Evolutionary conservation across 2,797 vertebrate species (phyloP), one percentile per base, ranked within the genome.

Genomic region (Phrynocephalus vlangalii): DNA sequence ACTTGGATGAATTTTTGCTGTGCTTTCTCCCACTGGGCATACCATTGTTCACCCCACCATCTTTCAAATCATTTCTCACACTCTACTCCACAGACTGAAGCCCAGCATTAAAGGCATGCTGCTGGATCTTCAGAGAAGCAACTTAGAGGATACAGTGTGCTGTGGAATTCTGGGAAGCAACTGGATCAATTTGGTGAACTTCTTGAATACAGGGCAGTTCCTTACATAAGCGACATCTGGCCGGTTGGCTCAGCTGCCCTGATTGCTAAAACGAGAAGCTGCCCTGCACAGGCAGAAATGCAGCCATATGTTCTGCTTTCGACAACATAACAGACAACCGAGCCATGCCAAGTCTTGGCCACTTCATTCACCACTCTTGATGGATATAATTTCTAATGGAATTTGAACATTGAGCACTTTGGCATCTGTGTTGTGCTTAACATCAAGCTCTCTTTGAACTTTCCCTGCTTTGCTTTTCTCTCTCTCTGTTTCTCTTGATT

Each of bases 401-500:
- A 48, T 28, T 89, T 90, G 60, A 86, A 75, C 5, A 56, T 82
- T 88, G 82, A 91, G 1, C 26, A 1, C 28, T 56, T 89, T 83
- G 11, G 0, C 70, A 79, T 76, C 28, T 20, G 68, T 26, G 82
- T 3, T 16, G 63, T 87, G 48, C 85, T 87, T 79, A 33, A 89
- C 16, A 82, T 85, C 15, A 22, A 38, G 5, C 88, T n/a, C 75
- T 38, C 26, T 56, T 80, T 85, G 5, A 88, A 66, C 81, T 87
- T 79, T 13, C 1, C 84, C 30, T 60, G 44, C 22, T 7, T 85
- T 86, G 38, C 79, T n/a, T 83, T 67, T 52, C 26, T 50, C 60
- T 63, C 22, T 1, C 5, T 7, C n/a, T n/a, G 6, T 3, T 63
- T 7, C n/a, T n/a, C 8, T 3, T 63, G 84, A 26, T 86, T 85